Evolutionary conservation across 2,888 invertebrate genomes (phyloP).

Genomic region (Helobdella robusta): DNA sequence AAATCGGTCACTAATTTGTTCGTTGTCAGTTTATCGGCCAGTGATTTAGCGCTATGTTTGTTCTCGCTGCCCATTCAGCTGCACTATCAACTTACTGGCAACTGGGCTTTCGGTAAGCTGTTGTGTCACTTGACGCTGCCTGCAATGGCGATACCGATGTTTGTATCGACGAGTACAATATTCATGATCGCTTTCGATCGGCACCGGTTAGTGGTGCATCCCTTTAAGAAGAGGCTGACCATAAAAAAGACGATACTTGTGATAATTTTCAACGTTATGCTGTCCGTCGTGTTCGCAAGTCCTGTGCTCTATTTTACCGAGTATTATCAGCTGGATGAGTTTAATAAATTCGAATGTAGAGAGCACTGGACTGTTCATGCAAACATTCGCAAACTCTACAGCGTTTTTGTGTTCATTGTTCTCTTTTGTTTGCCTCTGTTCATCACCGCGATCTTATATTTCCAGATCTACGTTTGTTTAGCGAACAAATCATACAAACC

Average conservation of each 20-base stretch:
- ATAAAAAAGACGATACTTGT: slow-evolving; percentile 38
- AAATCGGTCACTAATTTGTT: slow-evolving; percentile 47
- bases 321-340: slow-evolving; percentile 34
- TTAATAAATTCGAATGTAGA: slow-evolving; percentile 35
- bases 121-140: slow-evolving; percentile 45
- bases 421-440: slow-evolving; percentile 36
- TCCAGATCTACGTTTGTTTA: slow-evolving; percentile 30
- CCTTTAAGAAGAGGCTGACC: slow-evolving; percentile 41
- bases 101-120: slow-evolving; percentile 44
- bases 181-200: slow-evolving; percentile 45
- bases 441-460: slow-evolving; percentile 33
- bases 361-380: slow-evolving; percentile 40
- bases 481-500: slow-evolving; percentile 15
- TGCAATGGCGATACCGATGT: slow-evolving; percentile 45
- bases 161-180: slow-evolving; percentile 45
- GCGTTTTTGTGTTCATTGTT: slow-evolving; percentile 33
- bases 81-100: slow-evolving; percentile 45
- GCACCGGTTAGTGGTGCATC: slow-evolving; percentile 46
- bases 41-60: slow-evolving; percentile 44
- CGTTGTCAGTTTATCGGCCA: slow-evolving; percentile 43
- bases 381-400: slow-evolving; percentile 27
- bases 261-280: slow-evolving; percentile 37
- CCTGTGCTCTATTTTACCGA: slow-evolving; percentile 43
- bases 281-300: slow-evolving; percentile 40
- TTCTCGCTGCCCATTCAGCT: slow-evolving; percentile 47